Base-by-base conservation (phyloP, 2,888 invertebrate genomes). In the Scrobipalpa costella region DNA sequence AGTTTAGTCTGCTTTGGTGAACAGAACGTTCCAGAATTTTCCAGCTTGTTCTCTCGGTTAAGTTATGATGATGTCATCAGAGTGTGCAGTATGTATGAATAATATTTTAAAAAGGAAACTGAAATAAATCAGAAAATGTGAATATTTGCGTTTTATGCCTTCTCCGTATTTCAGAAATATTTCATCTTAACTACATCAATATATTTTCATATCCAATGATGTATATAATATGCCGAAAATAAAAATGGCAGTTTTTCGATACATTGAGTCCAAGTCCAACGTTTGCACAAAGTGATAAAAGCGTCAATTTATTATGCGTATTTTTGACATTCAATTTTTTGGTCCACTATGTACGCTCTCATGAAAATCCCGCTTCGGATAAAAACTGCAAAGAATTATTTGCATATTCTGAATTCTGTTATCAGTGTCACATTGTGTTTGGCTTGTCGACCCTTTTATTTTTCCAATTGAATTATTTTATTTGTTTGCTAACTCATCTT, bases 341-440 rank as follows among this genome's bases (percentile, higher is more conserved):
- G 67, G 61, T 69, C 66, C 70, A 72, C 68, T 73, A 70, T 74
- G 66, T 72, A 74, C 71, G 71, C 71, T 76, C 77, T 76, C 69
- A 74, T 75, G 71, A 78, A 81, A 55, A 52, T 11, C 8, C 50
- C 11, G 11, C 11, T 52, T 55, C 11, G 21, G 9, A 80, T 78
- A 75, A 78, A 77, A 55, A 79, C 78, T 74, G 72, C 73, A 77
- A 78, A 80, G 74, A 70, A 75, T 73, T 74, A 73, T 82, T 76
- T 73, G 71, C 71, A 68, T 69, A 58, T 61, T 8, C 27, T 50
- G 11, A 17, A 19, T 57, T 62, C 52, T 55, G n/a, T 40, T 38
- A 59, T 59, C 44, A 38, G 21, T 47, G 21, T 9, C 21, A 57
- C 38, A 19, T 55, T 21, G 50, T 27, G 27, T 33, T 33, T 55